A percentile compares a stretch with the other conserved stretches of the same genome.
These are phyloP conservation scores for Aldrovandia affinis DNA, from an alignment of 2,797 vertebrate genomes.

Conservation along the genomic window DNA sequence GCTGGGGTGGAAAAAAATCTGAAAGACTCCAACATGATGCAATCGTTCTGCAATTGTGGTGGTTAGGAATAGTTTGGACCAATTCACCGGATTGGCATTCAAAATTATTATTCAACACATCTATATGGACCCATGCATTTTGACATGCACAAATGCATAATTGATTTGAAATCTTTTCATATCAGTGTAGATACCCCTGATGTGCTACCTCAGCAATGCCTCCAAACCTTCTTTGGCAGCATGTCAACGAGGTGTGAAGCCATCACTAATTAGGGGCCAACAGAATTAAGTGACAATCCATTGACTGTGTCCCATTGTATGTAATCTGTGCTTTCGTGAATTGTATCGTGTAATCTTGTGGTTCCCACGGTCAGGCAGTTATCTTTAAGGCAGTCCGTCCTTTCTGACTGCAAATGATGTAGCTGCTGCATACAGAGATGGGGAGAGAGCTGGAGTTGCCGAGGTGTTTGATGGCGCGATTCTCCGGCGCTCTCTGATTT, in stretches of 20 bases:
- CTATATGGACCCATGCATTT: background rate
- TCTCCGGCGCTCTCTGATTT: background rate
- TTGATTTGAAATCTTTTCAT: background rate
- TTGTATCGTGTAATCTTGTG: background rate
- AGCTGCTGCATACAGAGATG: background rate
- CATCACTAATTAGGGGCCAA: background rate
- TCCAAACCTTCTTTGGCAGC: background rate
- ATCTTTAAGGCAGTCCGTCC: background rate
- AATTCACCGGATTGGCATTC: background rate
- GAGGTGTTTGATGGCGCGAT: background rate
- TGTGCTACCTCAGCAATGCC: background rate
- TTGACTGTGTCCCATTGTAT: background rate
- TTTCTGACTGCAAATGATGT: background rate
- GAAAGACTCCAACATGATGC: slow-evolving; percentile 76
- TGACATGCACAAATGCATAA: background rate
- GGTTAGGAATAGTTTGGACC: slow-evolving; percentile 64
- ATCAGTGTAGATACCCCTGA: background rate
- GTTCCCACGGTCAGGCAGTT: background rate
- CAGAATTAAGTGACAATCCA: background rate
- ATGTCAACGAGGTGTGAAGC: background rate
- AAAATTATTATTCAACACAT: background rate
- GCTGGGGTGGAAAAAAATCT: slow-evolving; percentile 33
- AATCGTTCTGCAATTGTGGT: slow-evolving; percentile 75
- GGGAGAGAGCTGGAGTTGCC: background rate
- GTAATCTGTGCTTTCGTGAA: background rate